A percentile compares a stretch with the other conserved stretches of the same genome.
These are phyloP conservation scores for Poeciliopsis infans DNA, from an alignment of 2,797 vertebrate genomes.

Conservation along the genomic window DNA sequence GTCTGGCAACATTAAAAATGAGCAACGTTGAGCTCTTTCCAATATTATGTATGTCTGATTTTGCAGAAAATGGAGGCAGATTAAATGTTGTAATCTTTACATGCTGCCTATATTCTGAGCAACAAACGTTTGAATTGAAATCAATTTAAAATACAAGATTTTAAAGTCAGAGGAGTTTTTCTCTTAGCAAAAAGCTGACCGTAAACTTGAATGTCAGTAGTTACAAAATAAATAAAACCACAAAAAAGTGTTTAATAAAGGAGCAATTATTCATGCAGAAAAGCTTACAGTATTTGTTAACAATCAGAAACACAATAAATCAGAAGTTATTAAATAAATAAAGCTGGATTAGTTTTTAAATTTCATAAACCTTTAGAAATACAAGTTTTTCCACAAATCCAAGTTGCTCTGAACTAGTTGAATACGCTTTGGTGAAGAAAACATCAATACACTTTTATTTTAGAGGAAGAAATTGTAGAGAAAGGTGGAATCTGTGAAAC, in stretches of 20 bases:
- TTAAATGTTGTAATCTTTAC: slow-evolving; percentile 13
- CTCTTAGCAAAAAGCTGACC: slow-evolving; percentile 1
- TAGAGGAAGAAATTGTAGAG: neutral
- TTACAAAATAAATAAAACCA: neutral
- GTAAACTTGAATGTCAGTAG: slow-evolving; percentile 24
- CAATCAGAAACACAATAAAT: neutral
- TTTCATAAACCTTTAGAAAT: neutral
- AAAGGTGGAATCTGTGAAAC: neutral
- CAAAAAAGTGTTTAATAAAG: neutral
- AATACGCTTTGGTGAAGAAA: neutral
- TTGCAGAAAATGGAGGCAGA: slow-evolving; percentile 10
- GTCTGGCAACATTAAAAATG: slow-evolving; percentile 31
- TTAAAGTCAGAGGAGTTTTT: slow-evolving; percentile 7
- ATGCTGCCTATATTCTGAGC: slow-evolving; percentile 3
- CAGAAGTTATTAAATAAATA: neutral
- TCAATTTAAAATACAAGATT: neutral
- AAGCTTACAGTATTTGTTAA: neutral
- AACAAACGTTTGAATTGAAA: slow-evolving; percentile 5
- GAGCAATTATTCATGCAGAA: neutral
- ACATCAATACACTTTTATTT: neutral
- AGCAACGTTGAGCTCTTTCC: slow-evolving; percentile 25
- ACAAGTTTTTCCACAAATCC: neutral
- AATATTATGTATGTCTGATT: slow-evolving; percentile 29
- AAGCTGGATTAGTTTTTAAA: neutral
- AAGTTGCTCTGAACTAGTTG: neutral